A percentile compares a stretch with the other conserved stretches of the same genome.
Conservation (phyloP, 2,797 vertebrate species). For the Arremon brunneinucha region DNA sequence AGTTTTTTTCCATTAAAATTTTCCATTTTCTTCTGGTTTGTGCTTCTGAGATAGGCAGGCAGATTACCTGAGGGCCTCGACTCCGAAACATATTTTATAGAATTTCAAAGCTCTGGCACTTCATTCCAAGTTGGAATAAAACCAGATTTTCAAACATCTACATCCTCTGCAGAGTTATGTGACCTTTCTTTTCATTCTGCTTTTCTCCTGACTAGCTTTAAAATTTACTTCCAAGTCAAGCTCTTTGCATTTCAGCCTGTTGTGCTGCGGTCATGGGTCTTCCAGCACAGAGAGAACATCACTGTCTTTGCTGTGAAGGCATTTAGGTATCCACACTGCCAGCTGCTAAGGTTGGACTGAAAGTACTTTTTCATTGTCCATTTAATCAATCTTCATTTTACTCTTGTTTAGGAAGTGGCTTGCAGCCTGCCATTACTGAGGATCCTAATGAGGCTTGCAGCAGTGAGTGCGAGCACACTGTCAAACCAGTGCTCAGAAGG, state of each 20-base stretch:
- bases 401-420: background rate
- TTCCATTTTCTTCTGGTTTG: background rate
- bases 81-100: background rate
- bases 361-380: background rate
- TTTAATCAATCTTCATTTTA: slow-evolving; percentile 24
- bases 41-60: background rate
- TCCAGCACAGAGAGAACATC: background rate
- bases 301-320: background rate
- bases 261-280: background rate
- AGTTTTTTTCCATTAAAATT: background rate
- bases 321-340: background rate
- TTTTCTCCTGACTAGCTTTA: background rate
- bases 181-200: background rate
- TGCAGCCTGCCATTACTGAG: background rate
- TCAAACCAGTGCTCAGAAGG: background rate
- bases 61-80: background rate
- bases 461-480: background rate
- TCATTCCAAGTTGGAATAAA: slow-evolving; percentile 13
- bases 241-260: background rate
- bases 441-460: background rate
- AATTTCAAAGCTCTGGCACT: background rate
- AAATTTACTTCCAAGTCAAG: background rate
- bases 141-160: background rate
- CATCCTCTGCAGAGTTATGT: background rate
- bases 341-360: background rate